Base-by-base conservation (phyloP, 2,797 vertebrate species). In the Lepilemur ruficaudatus region DNA sequence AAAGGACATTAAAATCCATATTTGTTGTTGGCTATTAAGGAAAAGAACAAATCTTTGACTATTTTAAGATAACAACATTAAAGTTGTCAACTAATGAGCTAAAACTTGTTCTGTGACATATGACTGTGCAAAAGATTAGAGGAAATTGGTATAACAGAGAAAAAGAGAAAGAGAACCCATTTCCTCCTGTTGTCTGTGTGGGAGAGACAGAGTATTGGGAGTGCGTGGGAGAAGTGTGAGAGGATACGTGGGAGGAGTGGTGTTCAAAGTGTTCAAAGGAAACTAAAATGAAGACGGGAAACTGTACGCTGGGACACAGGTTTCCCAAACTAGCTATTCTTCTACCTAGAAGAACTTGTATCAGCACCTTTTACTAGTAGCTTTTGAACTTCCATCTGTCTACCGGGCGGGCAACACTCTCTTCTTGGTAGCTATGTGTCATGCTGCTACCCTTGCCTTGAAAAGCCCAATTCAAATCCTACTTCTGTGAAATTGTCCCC, bases 141-240 rank as follows among this genome's bases (percentile, higher is more conserved):
- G 79, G 72, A 96, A 93, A 88, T 92, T 90, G 91, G 69, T 55
- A 18, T 8, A 38, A 73, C 11, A 69, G 35, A 57, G 41, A 90
- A 18, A 91, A 32, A 80, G 43, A 92, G 46, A 91, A 8, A 48
- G 12, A 28, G 67, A 10, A 14, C 4, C 11, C 2, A 0, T 13
- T 84, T 63, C 3, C 1, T 2, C 8, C 28, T 35, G 23, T 55
- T 93, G 82, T 50, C 22, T 93, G 70, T 79, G 78, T 95, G 85
- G 93, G 92, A 80, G 80, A 94, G 93, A 84, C 38, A 32, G 48
- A 69, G 57, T 38, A 73, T n/a, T 30, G 80, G 92, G 95, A 84
- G 50, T 83, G 30, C 1, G 70, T 94, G 80, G 92, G 97, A 96
- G 41, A 97, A 91, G 92, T 95, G 89, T 89, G 89, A 97, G 90